Evolutionary conservation across 2,797 vertebrate species (phyloP), one percentile per base, ranked within the genome.

Genomic region (Siniperca undulata): DNA sequence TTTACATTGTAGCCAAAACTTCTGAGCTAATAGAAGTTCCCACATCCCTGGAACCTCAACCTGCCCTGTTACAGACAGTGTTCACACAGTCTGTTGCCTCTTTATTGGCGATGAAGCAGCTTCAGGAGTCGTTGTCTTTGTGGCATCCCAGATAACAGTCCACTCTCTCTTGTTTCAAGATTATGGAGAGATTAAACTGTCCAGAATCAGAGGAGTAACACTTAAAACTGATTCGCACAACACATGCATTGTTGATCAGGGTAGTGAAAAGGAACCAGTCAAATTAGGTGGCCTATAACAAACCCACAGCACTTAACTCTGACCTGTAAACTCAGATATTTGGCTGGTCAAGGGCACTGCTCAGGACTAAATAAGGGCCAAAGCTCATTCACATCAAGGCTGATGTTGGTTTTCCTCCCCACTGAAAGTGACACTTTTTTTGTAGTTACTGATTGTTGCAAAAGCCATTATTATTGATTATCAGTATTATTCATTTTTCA

Each of bases 321-420:
- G 82, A 90, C 86, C 86, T 89, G 78, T 78, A 77, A 88, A 82
- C 74, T 82, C 60, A 67, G 36, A 42, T 61, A 82, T 89, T 84
- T 75, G 14, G 58, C 72, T 50, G 71, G 68, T 86, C 89, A 95
- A 95, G 94, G 94, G 95, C 92, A 92, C 38, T 69, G n/a, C 64
- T 48, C 12, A 36, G 58, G 67, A 76, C 64, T 83, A 82, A 81
- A 82, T 78, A 73, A 64, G 59, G 70, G 55, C 69, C 67, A 67
- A 27, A 53, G 24, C 56, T 22, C 3, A 0, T 68, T 81, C 16
- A 53, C 46, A 78, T 67, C 53, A 59, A 48, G 27, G 55, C 34
- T 81, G 70, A 55, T 52, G n/a, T 59, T 24, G 9, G 17, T 42
- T 70, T 55, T 13, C 34, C 59, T 48, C 44, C 5, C 13, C 50